Conservation (phyloP, 2,797 vertebrate genomes). For the Microchirus variegatus region DNA sequence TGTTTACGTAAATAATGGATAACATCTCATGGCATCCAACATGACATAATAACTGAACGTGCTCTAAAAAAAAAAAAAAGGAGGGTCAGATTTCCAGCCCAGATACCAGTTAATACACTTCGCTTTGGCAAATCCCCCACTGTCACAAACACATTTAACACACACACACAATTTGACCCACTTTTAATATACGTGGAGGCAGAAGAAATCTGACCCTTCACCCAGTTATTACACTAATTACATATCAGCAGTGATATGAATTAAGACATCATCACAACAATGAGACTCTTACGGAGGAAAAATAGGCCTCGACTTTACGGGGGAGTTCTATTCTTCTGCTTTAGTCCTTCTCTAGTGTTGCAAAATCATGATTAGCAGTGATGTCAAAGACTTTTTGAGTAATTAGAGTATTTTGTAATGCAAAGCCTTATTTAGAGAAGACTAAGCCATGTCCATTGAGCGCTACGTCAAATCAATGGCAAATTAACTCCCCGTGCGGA, state of each 20-base stretch:
- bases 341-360: slow-evolving; percentile 13
- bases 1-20: slow-evolving; percentile 73
- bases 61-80: slow-evolving; percentile 67
- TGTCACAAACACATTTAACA: slow-evolving; percentile 43
- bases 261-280: slow-evolving; percentile 45
- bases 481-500: slow-evolving; percentile 31
- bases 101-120: slow-evolving; percentile 62
- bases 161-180: slow-evolving; percentile 58
- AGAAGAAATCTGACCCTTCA: slow-evolving; percentile 68
- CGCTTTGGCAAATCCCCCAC: slow-evolving; percentile 52
- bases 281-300: slow-evolving; percentile 1
- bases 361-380: slow-evolving; percentile 33
- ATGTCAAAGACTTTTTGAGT: slow-evolving; percentile 43
- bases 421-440: slow-evolving; percentile 51
- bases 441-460: slow-evolving; percentile 27
- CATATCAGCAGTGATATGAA: slow-evolving; percentile 59
- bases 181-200: slow-evolving; percentile 52
- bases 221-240: slow-evolving; percentile 77
- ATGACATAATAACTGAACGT: slow-evolving; percentile 73
- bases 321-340: slow-evolving; percentile 11
- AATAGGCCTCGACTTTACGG: slow-evolving; percentile 26
- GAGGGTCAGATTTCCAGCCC: slow-evolving; percentile 61
- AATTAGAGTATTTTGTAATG: slow-evolving; percentile 43
- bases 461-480: slow-evolving; percentile 25
- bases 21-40: slow-evolving; percentile 68